phyloP scores from a whole-genome alignment of 1,140 invertebrate species.

The Theocolax elegans region DNA sequence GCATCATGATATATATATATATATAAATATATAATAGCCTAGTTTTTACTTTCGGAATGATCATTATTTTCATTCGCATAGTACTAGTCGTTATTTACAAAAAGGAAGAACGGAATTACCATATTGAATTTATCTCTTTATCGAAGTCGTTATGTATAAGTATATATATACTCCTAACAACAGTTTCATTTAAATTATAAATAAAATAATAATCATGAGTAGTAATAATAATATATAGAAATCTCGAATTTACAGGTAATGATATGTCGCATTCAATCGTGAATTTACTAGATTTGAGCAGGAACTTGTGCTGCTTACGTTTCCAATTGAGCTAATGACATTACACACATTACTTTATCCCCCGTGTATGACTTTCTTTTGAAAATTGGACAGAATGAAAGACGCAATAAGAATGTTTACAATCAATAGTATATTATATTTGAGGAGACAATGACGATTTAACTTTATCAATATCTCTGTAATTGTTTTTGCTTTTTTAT shows the following conservation, averaged over 20 bases:
- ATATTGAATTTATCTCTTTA: conserved; percentile 30
- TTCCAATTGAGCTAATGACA: conserved; percentile 29
- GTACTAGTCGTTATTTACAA: conserved; percentile 36
- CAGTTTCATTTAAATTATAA: conserved; percentile 10
- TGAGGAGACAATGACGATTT: too few species aligned
- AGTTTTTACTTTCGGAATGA: conserved; percentile 37
- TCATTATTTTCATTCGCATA: conserved; percentile 28
- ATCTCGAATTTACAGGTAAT: conserved; percentile 39
- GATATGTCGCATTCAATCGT: conserved; percentile 40
- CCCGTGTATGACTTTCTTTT: too few species aligned
- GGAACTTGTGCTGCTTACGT: conserved; percentile 32
- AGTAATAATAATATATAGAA: conserved; percentile 31
- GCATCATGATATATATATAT: conserved; percentile 15
- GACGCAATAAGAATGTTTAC: too few species aligned
- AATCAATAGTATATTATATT: too few species aligned
- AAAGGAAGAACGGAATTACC: conserved; percentile 36
- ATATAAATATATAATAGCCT: conserved; percentile 19
- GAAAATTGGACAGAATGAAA: too few species aligned
- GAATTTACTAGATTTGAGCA: conserved; percentile 32
- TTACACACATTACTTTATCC: neutral
- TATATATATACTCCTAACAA: conserved; percentile 29
- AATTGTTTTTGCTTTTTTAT: too few species aligned
- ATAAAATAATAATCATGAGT: conserved; percentile 22
- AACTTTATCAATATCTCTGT: too few species aligned
- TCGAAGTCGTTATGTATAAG: conserved; percentile 5